Percentiles rank a stretch among this genome's conserved stretches.
Evolutionary conservation across 1,140 invertebrate species (phyloP).

Genomic region (Heliconius nattereri): DNA sequence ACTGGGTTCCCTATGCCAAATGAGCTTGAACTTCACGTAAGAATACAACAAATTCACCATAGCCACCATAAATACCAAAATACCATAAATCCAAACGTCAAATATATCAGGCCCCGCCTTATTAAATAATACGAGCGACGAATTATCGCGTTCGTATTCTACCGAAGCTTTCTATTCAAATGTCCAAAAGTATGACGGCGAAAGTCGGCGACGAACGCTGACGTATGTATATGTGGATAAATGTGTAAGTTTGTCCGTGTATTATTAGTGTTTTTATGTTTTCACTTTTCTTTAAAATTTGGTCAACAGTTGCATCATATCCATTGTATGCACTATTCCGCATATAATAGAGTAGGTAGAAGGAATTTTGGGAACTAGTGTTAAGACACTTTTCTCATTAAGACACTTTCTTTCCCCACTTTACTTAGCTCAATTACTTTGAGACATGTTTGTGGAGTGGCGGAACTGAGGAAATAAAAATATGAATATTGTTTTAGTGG

Average conservation of each 20-base stretch:
- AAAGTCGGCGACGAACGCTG: slow-evolving; percentile 52
- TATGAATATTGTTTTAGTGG: too few species aligned
- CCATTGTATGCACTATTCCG: not conserved
- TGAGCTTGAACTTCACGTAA: too few species aligned
- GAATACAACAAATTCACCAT: not conserved
- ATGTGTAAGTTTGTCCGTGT: slow-evolving; percentile 22
- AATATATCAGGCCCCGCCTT: slow-evolving; percentile 12
- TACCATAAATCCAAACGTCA: slow-evolving; percentile 8
- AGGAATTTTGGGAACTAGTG: too few species aligned
- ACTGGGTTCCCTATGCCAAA: too few species aligned
- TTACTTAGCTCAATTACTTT: too few species aligned
- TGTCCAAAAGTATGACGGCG: slow-evolving; percentile 65
- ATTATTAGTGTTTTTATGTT: slow-evolving; percentile 47
- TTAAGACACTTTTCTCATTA: too few species aligned
- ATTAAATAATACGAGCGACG: slow-evolving; percentile 17
- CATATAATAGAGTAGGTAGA: too few species aligned
- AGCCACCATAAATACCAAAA: slow-evolving; percentile 1
- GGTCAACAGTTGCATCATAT: not conserved
- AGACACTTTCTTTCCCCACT: too few species aligned
- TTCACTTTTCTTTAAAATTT: slow-evolving; percentile 52
- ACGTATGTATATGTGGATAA: not conserved
- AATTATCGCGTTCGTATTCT: slow-evolving; percentile 28
- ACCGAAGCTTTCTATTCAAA: slow-evolving; percentile 70
- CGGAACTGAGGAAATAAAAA: too few species aligned
- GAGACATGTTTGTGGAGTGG: too few species aligned